Evolutionary conservation across 2,797 vertebrate species (phyloP), one percentile per base, ranked within the genome.

Genomic region (Sparidentex hasta): DNA sequence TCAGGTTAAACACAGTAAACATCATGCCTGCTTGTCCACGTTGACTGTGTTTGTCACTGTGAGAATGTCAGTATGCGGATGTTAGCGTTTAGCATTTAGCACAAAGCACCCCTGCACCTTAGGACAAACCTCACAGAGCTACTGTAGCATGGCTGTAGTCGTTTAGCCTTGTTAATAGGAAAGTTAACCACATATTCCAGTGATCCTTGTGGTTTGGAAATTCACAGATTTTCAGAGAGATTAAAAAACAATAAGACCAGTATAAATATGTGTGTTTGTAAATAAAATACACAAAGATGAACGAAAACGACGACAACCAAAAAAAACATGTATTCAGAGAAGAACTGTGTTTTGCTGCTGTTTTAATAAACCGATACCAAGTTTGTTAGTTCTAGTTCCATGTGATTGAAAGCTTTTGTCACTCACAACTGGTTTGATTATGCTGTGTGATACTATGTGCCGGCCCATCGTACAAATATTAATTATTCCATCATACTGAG

Each of bases 401-500:
- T 25, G 20, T 25, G 11, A 52, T 65, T 59, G 21, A 7, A 57
- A 47, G 67, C n/a, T 68, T 18, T 55, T 80, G 29, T 50, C 11
- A 38, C 17, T 68, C 20, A 81, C 52, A 85, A 70, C 50, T 63
- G 62, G 21, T 69, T n/a, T 80, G 63, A 83, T 65, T 68, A 74
- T 61, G 51, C 69, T 25, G 44, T 71, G 57, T 71, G 58, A 55
- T 25, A 50, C 29, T 33, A 48, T 48, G 61, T 67, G 58, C 54
- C 68, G 47, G 56, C 56, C 21, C 71, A 85, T 38, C 1, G 2
- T 38, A 38, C 9, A 7, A 1, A 38, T 38, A 2, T 38, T 38
- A 9, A 38, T 38, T 38, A 11, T 78, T 75, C 89, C 55, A 76
- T 79, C 54, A 80, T 29, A 43, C 13, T 52, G 50, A 9, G 20